These are phyloP conservation scores for Podarcis muralis DNA, from an alignment of 2,113 vertebrate species.

Conservation along the genomic window DNA sequence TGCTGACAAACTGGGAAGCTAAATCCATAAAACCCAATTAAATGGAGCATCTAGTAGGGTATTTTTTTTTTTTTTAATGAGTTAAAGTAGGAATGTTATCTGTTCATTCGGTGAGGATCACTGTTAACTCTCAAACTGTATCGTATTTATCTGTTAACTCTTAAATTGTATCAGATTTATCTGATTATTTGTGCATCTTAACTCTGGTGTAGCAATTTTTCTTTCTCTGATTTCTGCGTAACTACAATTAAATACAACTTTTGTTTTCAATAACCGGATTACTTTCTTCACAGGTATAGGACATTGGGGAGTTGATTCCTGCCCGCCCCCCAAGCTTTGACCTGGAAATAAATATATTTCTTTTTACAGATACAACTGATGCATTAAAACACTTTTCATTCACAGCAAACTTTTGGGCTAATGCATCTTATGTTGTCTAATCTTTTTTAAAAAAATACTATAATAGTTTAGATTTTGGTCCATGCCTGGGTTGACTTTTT, in stretches of 20 bases:
- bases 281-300: slow-evolving; percentile 47
- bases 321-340: neutral
- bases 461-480: no score
- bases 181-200: neutral
- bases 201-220: neutral
- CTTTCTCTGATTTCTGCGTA: neutral
- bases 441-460: neutral
- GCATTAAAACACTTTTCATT: slow-evolving; percentile 27
- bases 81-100: neutral
- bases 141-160: neutral
- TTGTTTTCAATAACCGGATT: slow-evolving; percentile 27
- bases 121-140: neutral
- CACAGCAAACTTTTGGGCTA: slow-evolving; percentile 15
- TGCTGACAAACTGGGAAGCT: neutral
- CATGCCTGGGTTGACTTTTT: neutral
- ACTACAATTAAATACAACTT: slow-evolving; percentile 9
- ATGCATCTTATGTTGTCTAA: neutral
- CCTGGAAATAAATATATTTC: slow-evolving; percentile 33
- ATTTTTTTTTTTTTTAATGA: neutral
- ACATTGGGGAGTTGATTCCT: neutral
- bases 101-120: slow-evolving; percentile 19
- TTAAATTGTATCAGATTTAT: neutral
- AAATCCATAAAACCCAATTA: neutral
- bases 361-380: slow-evolving; percentile 62
- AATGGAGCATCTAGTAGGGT: neutral